phyloP scores from a whole-genome alignment of 1,140 invertebrate genomes.

The Cotesia typhae region DNA sequence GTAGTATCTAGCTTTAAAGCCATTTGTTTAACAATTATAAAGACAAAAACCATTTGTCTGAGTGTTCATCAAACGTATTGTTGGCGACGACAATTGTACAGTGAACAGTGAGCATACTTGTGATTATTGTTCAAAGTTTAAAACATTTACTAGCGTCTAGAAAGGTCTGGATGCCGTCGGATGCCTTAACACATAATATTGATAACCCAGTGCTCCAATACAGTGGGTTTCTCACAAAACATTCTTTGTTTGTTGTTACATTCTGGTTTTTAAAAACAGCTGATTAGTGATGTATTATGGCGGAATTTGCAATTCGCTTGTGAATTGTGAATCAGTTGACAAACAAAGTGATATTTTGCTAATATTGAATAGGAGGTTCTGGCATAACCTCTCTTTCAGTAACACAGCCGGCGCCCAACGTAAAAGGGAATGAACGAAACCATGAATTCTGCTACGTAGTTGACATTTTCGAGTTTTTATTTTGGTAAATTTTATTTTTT shows the following conservation, averaged over 20 bases:
- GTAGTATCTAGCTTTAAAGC: conserved; percentile 41
- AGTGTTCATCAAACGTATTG: not conserved
- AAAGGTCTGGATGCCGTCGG: no score
- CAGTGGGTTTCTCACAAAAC: no score
- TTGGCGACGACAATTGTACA: not conserved
- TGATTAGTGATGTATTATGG: no score
- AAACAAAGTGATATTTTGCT: no score
- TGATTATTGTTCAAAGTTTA: no score
- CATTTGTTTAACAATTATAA: conserved; percentile 41
- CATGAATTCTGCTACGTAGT: conserved; percentile 24
- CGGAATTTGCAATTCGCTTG: not conserved
- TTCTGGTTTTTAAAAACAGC: no score
- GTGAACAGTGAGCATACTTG: no score
- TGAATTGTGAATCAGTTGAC: not conserved
- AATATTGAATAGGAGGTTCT: not conserved
- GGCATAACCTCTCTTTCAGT: conserved; percentile 52
- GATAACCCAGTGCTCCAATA: no score
- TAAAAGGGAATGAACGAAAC: conserved; percentile 63
- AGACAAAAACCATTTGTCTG: conserved; percentile 24
- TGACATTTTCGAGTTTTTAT: conserved; percentile 23
- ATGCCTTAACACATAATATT: no score
- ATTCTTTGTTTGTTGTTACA: no score
- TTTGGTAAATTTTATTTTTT: conserved; percentile 6
- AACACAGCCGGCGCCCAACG: conserved; percentile 55
- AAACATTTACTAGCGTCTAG: no score